phyloP scores from a whole-genome alignment of 2,888 invertebrate species.

The Sussaba pulchella region DNA sequence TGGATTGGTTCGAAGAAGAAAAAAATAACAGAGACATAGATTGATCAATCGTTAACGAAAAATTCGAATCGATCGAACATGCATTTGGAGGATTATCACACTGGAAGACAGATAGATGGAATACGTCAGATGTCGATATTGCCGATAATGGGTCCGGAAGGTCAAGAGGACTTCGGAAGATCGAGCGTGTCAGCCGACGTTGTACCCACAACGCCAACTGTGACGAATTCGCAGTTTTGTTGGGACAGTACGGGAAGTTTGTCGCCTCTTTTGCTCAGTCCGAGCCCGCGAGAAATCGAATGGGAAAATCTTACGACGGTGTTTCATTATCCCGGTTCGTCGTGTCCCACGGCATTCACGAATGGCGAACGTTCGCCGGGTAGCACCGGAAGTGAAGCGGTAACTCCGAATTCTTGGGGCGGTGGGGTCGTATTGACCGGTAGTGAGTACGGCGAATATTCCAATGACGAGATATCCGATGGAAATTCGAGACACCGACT shows the following conservation, averaged over 20 bases:
- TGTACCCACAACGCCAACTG: slow-evolving; percentile 55
- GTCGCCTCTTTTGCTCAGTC: slow-evolving; percentile 66
- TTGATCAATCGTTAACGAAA: neutral
- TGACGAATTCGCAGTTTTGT: slow-evolving; percentile 66
- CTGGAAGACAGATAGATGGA: slow-evolving; percentile 26
- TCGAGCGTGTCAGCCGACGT: slow-evolving; percentile 63
- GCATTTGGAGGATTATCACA: slow-evolving; percentile 75
- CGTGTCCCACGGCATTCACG: slow-evolving; percentile 46
- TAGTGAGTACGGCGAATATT: slow-evolving; percentile 73
- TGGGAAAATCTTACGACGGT: slow-evolving; percentile 76
- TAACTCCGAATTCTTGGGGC: slow-evolving; percentile 75
- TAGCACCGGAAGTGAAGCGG: slow-evolving; percentile 76
- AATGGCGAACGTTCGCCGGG: slow-evolving; percentile 73
- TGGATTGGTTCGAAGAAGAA: too few relatives aligned
- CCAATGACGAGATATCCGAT: slow-evolving; percentile 68
- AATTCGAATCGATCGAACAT: slow-evolving; percentile 56
- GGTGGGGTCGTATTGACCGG: slow-evolving; percentile 64
- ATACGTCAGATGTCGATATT: slow-evolving; percentile 42
- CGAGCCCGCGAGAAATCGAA: slow-evolving; percentile 72
- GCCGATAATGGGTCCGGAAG: slow-evolving; percentile 64
- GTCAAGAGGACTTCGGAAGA: slow-evolving; percentile 66
- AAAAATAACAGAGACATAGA: neutral
- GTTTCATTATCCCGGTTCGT: slow-evolving; percentile 74
- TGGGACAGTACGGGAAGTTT: slow-evolving; percentile 72
- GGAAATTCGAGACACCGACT: slow-evolving; percentile 38